phyloP scores from a whole-genome alignment of 2,888 invertebrate genomes.

The Brachyopa scutellaris region DNA sequence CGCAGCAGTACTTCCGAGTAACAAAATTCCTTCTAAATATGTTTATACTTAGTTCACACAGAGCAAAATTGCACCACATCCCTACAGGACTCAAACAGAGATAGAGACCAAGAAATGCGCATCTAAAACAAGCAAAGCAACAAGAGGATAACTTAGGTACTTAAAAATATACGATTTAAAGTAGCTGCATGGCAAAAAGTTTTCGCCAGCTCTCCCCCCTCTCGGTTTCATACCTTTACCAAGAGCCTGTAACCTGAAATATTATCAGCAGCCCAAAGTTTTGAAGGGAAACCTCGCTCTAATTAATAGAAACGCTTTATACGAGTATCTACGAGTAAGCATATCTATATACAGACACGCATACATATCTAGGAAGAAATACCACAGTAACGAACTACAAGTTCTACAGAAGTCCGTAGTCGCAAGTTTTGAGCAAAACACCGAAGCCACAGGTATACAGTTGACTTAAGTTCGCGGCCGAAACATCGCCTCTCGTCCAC shows the following conservation, averaged over 20 bases:
- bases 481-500: neutral
- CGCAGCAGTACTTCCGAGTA: neutral
- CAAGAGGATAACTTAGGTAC: constrained; percentile 13
- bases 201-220: neutral
- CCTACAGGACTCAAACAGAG: too few species aligned
- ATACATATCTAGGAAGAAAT: neutral
- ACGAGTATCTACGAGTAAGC: neutral
- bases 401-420: neutral
- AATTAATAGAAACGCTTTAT: constrained; percentile 49
- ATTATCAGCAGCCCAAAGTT: constrained; percentile 10
- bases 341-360: too few species aligned
- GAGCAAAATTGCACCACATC: neutral
- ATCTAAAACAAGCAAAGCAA: neutral
- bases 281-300: constrained; percentile 25
- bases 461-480: constrained; percentile 25
- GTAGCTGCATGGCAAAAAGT: neutral
- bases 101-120: too few species aligned
- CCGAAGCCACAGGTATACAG: constrained; percentile 33
- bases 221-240: too few species aligned
- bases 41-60: neutral
- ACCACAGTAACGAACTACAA: constrained; percentile 34
- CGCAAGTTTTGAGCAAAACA: constrained; percentile 6
- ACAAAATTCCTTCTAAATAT: constrained; percentile 16
- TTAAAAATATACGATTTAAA: constrained; percentile 31
- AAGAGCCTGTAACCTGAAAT: too few species aligned